Conservation (phyloP, 92 coral and sea anemone genomes). For the Parazoanthus darwini region DNA sequence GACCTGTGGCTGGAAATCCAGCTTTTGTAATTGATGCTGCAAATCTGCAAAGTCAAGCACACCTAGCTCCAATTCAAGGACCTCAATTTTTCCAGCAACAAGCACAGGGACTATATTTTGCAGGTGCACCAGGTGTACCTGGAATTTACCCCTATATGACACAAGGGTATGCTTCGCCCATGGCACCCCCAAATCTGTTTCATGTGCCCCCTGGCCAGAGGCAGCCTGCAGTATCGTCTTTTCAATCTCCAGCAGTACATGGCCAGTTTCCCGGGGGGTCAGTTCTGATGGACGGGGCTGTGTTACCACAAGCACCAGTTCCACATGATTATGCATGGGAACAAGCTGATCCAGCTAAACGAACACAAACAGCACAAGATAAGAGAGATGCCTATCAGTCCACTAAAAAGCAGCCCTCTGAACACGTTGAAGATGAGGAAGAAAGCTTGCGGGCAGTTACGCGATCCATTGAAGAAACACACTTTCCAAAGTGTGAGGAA, state of each 20-base stretch:
- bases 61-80: constrained; percentile 8
- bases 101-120: constrained; percentile 3
- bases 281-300: not conserved
- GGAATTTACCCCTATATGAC: constrained; percentile 10
- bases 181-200: not conserved
- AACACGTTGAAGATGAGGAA: constrained; percentile 23
- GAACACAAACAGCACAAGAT: constrained; percentile 6
- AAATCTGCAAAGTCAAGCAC: constrained; percentile 12
- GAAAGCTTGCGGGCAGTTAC: not conserved
- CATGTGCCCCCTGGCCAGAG: not conserved
- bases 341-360: not conserved
- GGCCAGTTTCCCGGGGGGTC: not conserved
- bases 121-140: constrained; percentile 20
- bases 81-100: constrained; percentile 27
- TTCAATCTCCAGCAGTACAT: not conserved
- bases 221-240: not conserved
- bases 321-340: not conserved
- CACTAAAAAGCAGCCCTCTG: constrained; percentile 9
- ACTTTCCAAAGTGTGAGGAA: constrained; percentile 36
- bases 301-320: not conserved
- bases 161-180: constrained; percentile 1
- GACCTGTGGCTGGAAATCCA: not conserved
- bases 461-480: constrained; percentile 34
- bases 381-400: constrained; percentile 8
- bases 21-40: not conserved